phyloP scores from a whole-genome alignment of 1,140 invertebrate genomes.

The Lasioglossum baleicum region DNA sequence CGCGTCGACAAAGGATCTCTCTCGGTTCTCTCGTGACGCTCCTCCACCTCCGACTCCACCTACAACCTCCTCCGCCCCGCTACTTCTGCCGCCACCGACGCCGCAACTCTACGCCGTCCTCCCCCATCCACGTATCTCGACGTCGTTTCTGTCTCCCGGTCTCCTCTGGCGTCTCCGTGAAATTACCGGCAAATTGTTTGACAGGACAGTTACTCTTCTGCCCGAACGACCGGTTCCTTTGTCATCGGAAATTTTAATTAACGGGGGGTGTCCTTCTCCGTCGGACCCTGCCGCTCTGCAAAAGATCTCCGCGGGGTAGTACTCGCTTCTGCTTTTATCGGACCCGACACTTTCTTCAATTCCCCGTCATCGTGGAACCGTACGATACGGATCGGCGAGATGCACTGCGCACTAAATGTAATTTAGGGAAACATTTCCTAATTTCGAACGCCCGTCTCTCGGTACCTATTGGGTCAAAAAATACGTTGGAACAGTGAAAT shows the following conservation, averaged over 20 bases:
- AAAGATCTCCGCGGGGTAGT: too few relatives aligned
- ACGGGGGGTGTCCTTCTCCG: background rate
- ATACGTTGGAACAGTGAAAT: too few relatives aligned
- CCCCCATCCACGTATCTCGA: background rate
- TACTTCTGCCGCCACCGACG: too few relatives aligned
- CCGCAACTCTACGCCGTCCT: too few relatives aligned
- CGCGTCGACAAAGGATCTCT: slow-evolving; percentile 42
- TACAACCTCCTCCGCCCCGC: background rate
- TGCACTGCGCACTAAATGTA: too few relatives aligned
- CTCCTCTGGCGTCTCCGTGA: background rate
- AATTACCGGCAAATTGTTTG: slow-evolving; percentile 40
- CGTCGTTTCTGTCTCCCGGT: background rate
- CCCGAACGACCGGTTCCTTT: background rate
- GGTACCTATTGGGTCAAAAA: too few relatives aligned
- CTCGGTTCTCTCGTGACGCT: slow-evolving; percentile 29
- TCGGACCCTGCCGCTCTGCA: background rate
- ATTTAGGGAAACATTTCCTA: too few relatives aligned
- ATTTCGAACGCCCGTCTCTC: too few relatives aligned
- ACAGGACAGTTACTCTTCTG: slow-evolving; percentile 6
- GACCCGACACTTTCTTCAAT: too few relatives aligned
- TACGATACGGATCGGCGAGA: too few relatives aligned
- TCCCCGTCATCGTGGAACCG: too few relatives aligned
- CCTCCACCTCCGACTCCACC: background rate
- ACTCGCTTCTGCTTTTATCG: too few relatives aligned
- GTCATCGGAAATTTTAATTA: slow-evolving; percentile 3